phyloP scores from a whole-genome alignment of 35 echinoderm and acorn worm species.

The Chiridota heheva region DNA sequence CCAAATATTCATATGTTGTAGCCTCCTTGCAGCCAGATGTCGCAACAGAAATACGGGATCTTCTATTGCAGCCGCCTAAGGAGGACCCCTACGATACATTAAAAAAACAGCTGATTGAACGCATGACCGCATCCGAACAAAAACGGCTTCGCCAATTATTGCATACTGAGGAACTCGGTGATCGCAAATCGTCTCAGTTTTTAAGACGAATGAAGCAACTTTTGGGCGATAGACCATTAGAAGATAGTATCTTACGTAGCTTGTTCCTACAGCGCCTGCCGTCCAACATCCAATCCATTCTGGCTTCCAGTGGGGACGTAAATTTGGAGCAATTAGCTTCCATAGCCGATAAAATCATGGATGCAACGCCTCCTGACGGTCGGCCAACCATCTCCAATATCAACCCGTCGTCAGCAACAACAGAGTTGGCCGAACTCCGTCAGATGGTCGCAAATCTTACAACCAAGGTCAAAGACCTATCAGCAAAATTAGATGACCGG shows the following conservation, averaged over 20 bases:
- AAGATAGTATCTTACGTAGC: slow-evolving; percentile 19
- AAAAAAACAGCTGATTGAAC: slow-evolving; percentile 30
- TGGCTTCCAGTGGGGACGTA: slow-evolving; percentile 19
- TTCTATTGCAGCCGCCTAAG: slow-evolving; percentile 1
- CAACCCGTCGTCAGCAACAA: too few relatives aligned
- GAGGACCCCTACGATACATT: slow-evolving; percentile 1
- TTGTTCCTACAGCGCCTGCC: slow-evolving; percentile 50
- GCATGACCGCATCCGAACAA: slow-evolving; percentile 45
- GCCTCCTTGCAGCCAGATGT: slow-evolving; percentile 19
- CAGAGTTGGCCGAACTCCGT: too few relatives aligned
- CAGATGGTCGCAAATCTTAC: too few relatives aligned
- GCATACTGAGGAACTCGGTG: slow-evolving; percentile 21
- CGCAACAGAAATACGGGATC: slow-evolving; percentile 24
- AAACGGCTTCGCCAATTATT: slow-evolving; percentile 32
- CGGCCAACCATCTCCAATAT: not conserved
- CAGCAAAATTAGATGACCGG: not conserved
- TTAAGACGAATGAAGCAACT: slow-evolving; percentile 42
- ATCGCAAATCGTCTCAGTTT: slow-evolving; percentile 30
- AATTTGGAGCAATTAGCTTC: slow-evolving; percentile 4
- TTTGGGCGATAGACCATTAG: slow-evolving; percentile 15
- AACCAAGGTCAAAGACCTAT: not conserved
- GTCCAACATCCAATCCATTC: slow-evolving; percentile 22
- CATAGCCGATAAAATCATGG: slow-evolving; percentile 35
- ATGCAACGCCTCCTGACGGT: not conserved
- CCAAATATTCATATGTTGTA: slow-evolving; percentile 51